Conservation (phyloP, 2,888 invertebrate species). For the Caenorhabditis macrosperma region DNA sequence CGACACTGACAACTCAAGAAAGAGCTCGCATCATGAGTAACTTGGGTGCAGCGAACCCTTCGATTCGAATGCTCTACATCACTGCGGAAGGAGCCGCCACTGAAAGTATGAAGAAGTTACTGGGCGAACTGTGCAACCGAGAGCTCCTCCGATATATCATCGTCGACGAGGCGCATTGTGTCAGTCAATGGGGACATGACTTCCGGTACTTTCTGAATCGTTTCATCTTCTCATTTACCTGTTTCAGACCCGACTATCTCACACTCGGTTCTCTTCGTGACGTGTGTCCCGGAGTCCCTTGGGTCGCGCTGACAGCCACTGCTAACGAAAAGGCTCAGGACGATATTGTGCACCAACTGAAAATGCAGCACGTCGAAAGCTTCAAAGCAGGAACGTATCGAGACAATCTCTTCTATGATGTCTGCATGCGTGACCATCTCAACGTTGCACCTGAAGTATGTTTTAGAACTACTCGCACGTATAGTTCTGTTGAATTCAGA, state of each 20-base stretch:
- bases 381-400: constrained; percentile 89
- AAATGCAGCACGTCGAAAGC: constrained; percentile 84
- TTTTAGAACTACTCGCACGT: too few species aligned
- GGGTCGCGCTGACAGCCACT: constrained; percentile 92
- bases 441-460: constrained; percentile 70
- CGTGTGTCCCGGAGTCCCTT: constrained; percentile 83
- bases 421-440: constrained; percentile 90
- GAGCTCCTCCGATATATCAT: constrained; percentile 91
- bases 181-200: constrained; percentile 99
- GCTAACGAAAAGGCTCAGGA: constrained; percentile 88
- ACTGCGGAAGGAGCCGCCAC: constrained; percentile 97
- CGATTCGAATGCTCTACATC: constrained; percentile 90
- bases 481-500: constrained; percentile 58
- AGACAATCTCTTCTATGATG: constrained; percentile 94
- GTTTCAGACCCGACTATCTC: constrained; percentile 89
- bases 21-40: constrained; percentile 86
- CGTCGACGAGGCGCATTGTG: constrained; percentile 98
- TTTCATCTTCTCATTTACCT: neutral
- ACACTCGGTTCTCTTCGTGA: constrained; percentile 87
- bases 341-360: constrained; percentile 88
- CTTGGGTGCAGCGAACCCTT: constrained; percentile 82
- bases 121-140: constrained; percentile 80
- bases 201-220: constrained; percentile 83
- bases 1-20: constrained; percentile 89
- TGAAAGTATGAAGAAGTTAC: constrained; percentile 79